These are phyloP conservation scores for Pachyramphus minor DNA, from an alignment of 2,113 vertebrate genomes.

Conservation along the genomic window DNA sequence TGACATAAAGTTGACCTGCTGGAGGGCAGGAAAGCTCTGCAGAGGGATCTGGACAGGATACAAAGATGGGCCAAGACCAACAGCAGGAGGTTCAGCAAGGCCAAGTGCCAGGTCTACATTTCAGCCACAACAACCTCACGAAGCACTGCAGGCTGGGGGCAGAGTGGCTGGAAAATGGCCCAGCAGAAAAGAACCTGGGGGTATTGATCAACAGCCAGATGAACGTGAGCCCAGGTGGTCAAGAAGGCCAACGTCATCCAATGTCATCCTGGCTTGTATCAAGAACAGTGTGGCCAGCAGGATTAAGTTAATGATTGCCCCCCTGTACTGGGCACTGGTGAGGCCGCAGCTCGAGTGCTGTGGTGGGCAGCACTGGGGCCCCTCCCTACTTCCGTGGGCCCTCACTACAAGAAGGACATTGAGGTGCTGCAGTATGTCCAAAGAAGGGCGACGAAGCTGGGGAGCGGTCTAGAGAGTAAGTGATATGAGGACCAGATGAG, in stretches of 20 bases:
- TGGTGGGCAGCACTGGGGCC: not conserved
- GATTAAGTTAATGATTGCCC: not conserved
- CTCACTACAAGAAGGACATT: not conserved
- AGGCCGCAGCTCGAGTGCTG: accelerated
- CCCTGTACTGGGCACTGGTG: not conserved
- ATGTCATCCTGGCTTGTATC: not conserved
- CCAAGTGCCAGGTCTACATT: not conserved
- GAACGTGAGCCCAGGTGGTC: not conserved
- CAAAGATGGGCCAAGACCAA: not conserved
- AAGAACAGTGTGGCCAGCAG: not conserved
- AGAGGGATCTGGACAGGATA: not conserved
- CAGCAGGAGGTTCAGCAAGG: not conserved
- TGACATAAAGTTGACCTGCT: not conserved
- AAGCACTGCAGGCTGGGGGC: not conserved
- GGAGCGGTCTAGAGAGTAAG: not conserved
- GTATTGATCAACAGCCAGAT: not conserved
- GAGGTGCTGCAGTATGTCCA: not conserved
- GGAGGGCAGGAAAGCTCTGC: not conserved
- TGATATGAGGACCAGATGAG: not conserved
- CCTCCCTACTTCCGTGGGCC: too few relatives aligned
- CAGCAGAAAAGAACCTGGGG: accelerated
- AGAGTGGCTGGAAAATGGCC: not conserved
- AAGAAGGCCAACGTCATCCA: too few relatives aligned
- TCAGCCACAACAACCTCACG: accelerated
- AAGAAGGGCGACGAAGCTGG: not conserved